Percentiles rank a stretch among this genome's conserved stretches.
Evolutionary conservation across 2,888 invertebrate genomes (phyloP).

Genomic region (Hypselothyrea guttata): DNA sequence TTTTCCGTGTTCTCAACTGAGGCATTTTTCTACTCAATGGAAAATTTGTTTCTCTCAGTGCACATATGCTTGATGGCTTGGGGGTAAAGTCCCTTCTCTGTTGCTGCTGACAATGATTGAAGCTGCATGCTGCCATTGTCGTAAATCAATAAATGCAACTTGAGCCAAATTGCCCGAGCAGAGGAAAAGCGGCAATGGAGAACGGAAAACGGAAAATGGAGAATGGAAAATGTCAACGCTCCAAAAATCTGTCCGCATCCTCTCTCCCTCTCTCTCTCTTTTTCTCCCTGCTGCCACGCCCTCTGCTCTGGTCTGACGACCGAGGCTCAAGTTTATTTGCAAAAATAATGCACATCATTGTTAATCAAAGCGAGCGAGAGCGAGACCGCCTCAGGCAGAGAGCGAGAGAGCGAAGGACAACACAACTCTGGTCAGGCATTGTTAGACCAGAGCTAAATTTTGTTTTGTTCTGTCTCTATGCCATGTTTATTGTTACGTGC

Average conservation of each 20-base stretch:
- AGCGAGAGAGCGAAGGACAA: background rate
- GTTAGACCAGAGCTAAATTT: slow-evolving; percentile 49
- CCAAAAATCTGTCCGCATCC: slow-evolving; percentile 14
- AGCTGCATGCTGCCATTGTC: slow-evolving; percentile 44
- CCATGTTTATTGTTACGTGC: slow-evolving; percentile 51
- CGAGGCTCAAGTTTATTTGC: slow-evolving; percentile 56
- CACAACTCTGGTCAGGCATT: slow-evolving; percentile 58
- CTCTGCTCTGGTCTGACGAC: background rate
- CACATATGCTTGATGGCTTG: too few species aligned
- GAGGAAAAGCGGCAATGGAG: slow-evolving; percentile 2
- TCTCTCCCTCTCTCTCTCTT: too few species aligned
- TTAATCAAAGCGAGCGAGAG: slow-evolving; percentile 60
- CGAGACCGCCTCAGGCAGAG: background rate
- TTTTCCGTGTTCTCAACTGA: too few species aligned
- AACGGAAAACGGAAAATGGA: slow-evolving; percentile 38
- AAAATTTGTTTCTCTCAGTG: too few species aligned
- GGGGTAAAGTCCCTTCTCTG: background rate
- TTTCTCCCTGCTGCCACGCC: too few species aligned
- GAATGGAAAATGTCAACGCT: slow-evolving; percentile 51
- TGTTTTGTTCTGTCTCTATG: slow-evolving; percentile 28
- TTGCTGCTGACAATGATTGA: slow-evolving; percentile 55
- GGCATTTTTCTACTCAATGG: background rate
- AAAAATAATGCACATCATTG: slow-evolving; percentile 77
- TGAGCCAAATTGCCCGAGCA: slow-evolving; percentile 51
- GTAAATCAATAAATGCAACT: slow-evolving; percentile 74